These are phyloP conservation scores for Dryobotodes eremita DNA, from an alignment of 2,888 invertebrate species.

Conservation along the genomic window DNA sequence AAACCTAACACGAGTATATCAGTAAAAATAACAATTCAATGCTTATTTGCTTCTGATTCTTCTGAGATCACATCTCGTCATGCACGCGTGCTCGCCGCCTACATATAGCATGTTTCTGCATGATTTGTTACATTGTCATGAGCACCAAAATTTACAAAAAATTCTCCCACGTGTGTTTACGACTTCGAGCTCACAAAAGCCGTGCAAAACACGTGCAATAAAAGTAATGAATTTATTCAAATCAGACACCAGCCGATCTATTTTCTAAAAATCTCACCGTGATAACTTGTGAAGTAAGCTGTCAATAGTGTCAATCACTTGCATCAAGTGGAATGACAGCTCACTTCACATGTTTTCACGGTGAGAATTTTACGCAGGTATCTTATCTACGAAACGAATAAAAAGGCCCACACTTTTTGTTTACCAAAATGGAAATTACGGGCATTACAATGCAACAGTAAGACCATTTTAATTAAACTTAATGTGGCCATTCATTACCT, in stretches of 20 bases:
- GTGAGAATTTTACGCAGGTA: neutral
- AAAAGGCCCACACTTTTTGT: constrained; percentile 39
- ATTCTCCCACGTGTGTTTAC: neutral
- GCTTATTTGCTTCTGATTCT: constrained; percentile 52
- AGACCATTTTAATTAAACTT: constrained; percentile 78
- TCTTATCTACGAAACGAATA: constrained; percentile 31
- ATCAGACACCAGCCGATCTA: neutral
- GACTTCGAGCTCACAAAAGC: constrained; percentile 1
- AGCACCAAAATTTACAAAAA: constrained; percentile 1
- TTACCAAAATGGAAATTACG: constrained; percentile 57
- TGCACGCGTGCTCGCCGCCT: constrained; percentile 42
- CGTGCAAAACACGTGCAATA: constrained; percentile 10
- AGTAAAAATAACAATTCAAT: constrained; percentile 58
- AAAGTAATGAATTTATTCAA: constrained; percentile 48
- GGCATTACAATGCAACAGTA: constrained; percentile 59
- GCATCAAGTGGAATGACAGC: too few species aligned
- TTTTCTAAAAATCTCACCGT: too few species aligned
- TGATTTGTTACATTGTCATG: constrained; percentile 63
- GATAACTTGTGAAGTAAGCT: too few species aligned
- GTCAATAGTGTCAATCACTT: too few species aligned
- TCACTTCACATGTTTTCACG: too few species aligned
- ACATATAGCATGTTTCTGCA: constrained; percentile 51
- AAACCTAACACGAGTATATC: constrained; percentile 49
- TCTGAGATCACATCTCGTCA: constrained; percentile 42
- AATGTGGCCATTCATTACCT: constrained; percentile 76